Base-by-base conservation (phyloP, 1,140 invertebrate species). In the Apolygus lucorum region DNA sequence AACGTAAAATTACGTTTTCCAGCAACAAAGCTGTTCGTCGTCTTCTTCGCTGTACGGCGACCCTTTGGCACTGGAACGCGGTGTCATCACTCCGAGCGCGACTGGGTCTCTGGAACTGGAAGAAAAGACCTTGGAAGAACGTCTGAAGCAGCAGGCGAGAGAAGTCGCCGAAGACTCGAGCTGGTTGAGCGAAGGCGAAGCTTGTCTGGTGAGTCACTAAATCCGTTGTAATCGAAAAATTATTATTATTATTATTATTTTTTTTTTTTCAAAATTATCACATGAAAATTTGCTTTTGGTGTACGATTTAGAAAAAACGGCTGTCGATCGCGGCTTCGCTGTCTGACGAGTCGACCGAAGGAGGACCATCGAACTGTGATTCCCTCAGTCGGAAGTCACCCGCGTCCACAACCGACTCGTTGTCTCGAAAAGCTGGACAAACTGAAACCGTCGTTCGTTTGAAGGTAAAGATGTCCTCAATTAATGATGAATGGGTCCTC, bases 161-260 rank as follows among this genome's bases (percentile, higher is more conserved):
- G 90, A 96, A 78, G 93, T 90, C n/a, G 90, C 94, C 76, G 93
- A 94, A 78, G 95, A 98, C 79, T 88, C 90, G 62, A 83, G 87
- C 76, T 98, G 95, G 95, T 82, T 98, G 24, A 83, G 83, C 4
- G 82, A 87, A 76, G 89, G 92, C 74, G 91, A 94, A 81, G 86
- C 80, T 71, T 86, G 87, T 76, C 81, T 91, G 80, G 89, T 90
- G 79, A 78, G 79, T n/a, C n/a, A n/a, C n/a, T n/a, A n/a, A n/a
- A n/a, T n/a, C n/a, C n/a, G n/a, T n/a, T n/a, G n/a, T n/a, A n/a
- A n/a, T n/a, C n/a, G n/a, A n/a, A n/a, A n/a, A n/a, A n/a, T n/a
- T n/a, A n/a, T n/a, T n/a, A n/a, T n/a, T n/a, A n/a, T n/a, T n/a
- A n/a, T n/a, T n/a, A n/a, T n/a, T n/a, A n/a, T n/a, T n/a, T n/a